Evolutionary conservation across 1,140 invertebrate genomes (phyloP).

Genomic region (Drosophila takahashii): DNA sequence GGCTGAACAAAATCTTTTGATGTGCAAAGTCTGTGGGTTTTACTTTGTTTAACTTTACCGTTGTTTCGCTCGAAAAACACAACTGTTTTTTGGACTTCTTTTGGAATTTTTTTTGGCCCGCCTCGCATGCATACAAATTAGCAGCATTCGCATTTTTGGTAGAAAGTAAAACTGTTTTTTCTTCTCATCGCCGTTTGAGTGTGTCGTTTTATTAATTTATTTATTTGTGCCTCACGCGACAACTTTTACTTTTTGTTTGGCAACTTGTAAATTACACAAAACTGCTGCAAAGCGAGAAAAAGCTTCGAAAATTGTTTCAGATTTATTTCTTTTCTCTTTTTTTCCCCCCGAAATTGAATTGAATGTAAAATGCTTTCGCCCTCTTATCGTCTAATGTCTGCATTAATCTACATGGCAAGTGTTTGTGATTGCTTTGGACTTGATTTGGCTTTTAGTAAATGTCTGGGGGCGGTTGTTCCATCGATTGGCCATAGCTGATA

Average conservation of each 20-base stretch:
- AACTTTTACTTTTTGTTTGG: slow-evolving; percentile 76
- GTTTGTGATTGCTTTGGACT: slow-evolving; percentile 26
- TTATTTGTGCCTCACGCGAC: slow-evolving; percentile 66
- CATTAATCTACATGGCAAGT: slow-evolving; percentile 27
- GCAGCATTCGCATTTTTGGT: slow-evolving; percentile 78
- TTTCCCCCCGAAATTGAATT: not conserved
- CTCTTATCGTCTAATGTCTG: slow-evolving; percentile 27
- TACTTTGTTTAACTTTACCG: slow-evolving; percentile 35
- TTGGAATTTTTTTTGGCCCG: slow-evolving; percentile 45
- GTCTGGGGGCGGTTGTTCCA: not conserved
- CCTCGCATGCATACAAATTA: slow-evolving; percentile 78
- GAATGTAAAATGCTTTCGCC: slow-evolving; percentile 20
- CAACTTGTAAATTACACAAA: slow-evolving; percentile 74
- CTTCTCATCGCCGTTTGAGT: slow-evolving; percentile 29
- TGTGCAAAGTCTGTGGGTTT: slow-evolving; percentile 42
- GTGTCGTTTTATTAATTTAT: slow-evolving; percentile 71
- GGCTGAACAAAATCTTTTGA: slow-evolving; percentile 55
- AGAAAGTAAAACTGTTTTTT: slow-evolving; percentile 80
- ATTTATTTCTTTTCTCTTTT: slow-evolving; percentile 35
- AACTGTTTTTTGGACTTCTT: slow-evolving; percentile 36
- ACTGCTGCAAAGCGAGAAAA: slow-evolving; percentile 22
- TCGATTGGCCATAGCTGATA: slow-evolving; percentile 17
- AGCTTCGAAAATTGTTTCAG: slow-evolving; percentile 35
- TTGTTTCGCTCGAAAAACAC: slow-evolving; percentile 34
- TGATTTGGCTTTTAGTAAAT: slow-evolving; percentile 41